Evolutionary conservation across 2,888 invertebrate genomes (phyloP), one percentile per base, ranked within the genome.

Genomic region (Ditula angustiorana): DNA sequence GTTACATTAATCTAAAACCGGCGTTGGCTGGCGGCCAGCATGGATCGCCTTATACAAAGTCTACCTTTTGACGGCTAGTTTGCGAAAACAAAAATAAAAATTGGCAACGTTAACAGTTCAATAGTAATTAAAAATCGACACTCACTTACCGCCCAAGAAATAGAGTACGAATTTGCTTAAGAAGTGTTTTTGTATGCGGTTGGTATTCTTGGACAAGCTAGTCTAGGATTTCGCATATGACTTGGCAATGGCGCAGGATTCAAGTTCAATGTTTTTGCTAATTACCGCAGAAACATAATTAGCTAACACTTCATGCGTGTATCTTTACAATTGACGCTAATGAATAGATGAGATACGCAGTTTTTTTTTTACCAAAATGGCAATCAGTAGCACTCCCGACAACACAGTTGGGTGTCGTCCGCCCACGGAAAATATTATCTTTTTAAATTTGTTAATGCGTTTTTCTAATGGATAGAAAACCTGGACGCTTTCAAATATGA

Each of bases 261-360:
- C 88, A 90, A 90, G 89, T 88, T 90, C 89, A 90, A 88, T 88
- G 88, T 81, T 86, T 79, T 73, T 61, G 76, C 77, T 86, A 85
- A 85, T 88, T 87, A 83, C 77, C 79, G 72, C 75, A 69, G 67
- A 76, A 49, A 71, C 68, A 72, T 80, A 82, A 86, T 84, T 86
- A 85, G 79, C 30, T 30, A 26, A 11, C 33, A 26, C 13, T 28
- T 26, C 37, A 11, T 23, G 8, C 24, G 28, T 11, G 53, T 44
- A 26, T 49, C 37, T 30, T 33, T 24, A 26, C 13, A 13, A 21
- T 30, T 44, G 16, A 49, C 49, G 58, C 24, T 59, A 26, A 49
- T 26, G 35, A 26, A 24, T 21, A 35, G 23, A 53, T 24, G 8
- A 19, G 19, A 41, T 19, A 19, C 19, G 19, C n/a, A n/a, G n/a